These are phyloP conservation scores for Malacoctenus gilli DNA, from an alignment of 2,797 vertebrate species.

Conservation along the genomic window DNA sequence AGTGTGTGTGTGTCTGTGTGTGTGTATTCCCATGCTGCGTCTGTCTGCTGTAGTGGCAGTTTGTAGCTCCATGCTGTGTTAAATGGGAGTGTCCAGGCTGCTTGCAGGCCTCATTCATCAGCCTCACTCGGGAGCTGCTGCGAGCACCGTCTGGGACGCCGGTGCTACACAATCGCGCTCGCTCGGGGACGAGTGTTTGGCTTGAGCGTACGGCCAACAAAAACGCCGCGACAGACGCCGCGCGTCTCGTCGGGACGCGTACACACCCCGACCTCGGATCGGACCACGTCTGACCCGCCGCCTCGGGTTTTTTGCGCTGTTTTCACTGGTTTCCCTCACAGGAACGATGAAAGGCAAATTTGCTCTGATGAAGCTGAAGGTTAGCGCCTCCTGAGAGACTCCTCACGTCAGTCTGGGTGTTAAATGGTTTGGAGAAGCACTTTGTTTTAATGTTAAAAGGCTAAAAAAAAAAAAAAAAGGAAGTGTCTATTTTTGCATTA, in stretches of 20 bases:
- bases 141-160: constrained; percentile 47
- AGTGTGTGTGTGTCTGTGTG: constrained; percentile 13
- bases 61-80: constrained; percentile 66
- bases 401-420: constrained; percentile 25
- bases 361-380: constrained; percentile 16
- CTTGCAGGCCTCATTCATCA: constrained; percentile 74
- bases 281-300: too few relatives aligned
- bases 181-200: background rate
- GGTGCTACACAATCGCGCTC: constrained; percentile 26
- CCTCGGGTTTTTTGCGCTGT: constrained; percentile 13
- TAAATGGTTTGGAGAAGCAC: constrained; percentile 57
- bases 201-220: background rate
- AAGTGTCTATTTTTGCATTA: constrained; percentile 21
- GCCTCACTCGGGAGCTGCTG: constrained; percentile 57
- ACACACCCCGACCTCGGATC: too few relatives aligned
- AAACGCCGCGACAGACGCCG: constrained; percentile 49
- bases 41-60: constrained; percentile 55
- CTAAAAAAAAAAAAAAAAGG: constrained; percentile 22
- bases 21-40: constrained; percentile 46
- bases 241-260: too few relatives aligned
- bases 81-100: constrained; percentile 75
- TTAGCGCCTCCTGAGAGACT: constrained; percentile 20
- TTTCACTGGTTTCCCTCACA: background rate
- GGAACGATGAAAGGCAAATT: background rate
- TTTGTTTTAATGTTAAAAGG: constrained; percentile 31